phyloP scores from a whole-genome alignment of 2,797 vertebrate species.

The Anomalospiza imberbis region DNA sequence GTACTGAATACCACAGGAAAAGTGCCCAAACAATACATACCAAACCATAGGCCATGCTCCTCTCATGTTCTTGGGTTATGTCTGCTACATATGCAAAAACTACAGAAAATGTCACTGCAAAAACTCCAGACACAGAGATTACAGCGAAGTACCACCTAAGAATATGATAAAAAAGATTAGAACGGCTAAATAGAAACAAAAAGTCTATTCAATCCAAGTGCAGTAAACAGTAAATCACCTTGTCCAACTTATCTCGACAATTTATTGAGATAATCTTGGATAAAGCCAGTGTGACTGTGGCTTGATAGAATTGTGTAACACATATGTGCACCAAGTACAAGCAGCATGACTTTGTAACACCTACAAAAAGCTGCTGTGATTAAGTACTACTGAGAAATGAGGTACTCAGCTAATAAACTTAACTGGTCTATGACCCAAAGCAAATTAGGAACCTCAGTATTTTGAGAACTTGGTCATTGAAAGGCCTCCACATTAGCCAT shows the following conservation, averaged over 20 bases:
- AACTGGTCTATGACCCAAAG: background rate
- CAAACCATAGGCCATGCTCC: constrained; percentile 89
- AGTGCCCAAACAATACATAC: constrained; percentile 68
- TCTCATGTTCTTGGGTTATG: constrained; percentile 88
- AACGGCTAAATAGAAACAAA: background rate
- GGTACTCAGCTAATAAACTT: background rate
- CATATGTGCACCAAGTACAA: accelerated
- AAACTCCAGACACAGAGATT: constrained; percentile 87
- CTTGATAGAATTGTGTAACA: accelerated
- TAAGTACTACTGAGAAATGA: background rate
- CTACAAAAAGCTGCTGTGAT: background rate
- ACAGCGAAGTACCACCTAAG: constrained; percentile 89
- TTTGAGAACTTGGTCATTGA: background rate
- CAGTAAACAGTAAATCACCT: background rate
- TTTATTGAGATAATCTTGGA: background rate
- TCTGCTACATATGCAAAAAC: constrained; percentile 89
- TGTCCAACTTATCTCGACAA: background rate
- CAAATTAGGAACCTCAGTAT: background rate
- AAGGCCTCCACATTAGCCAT: background rate
- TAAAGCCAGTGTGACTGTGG: background rate
- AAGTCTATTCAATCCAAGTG: background rate
- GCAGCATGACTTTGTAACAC: background rate
- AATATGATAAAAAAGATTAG: background rate
- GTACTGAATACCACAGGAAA: background rate
- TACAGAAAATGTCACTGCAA: constrained; percentile 88